Conservation (phyloP, 2,113 vertebrate species). For the Rhynchopsitta pachyrhyncha region DNA sequence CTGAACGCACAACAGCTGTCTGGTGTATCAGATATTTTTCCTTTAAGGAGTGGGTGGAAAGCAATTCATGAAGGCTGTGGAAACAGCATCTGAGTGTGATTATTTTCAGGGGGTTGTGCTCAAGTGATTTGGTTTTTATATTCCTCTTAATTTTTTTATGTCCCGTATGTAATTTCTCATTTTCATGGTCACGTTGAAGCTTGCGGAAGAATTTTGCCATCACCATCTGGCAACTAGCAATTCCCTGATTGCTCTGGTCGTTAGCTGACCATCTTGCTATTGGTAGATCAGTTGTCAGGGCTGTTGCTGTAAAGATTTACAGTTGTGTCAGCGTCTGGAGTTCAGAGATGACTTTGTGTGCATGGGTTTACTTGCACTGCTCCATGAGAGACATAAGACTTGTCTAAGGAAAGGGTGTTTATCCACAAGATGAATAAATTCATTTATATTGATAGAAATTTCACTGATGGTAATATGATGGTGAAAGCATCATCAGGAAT, state of each 20-base stretch:
- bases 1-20: constrained; percentile 53
- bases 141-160: constrained; percentile 39
- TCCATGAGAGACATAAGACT: not conserved
- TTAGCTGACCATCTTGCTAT: constrained; percentile 43
- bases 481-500: not conserved
- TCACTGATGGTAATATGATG: not conserved
- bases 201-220: not conserved
- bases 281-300: constrained; percentile 40
- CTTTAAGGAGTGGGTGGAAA: constrained; percentile 31
- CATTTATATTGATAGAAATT: not conserved
- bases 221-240: constrained; percentile 33
- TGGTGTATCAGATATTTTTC: constrained; percentile 29
- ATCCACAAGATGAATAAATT: not conserved
- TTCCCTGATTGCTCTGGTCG: constrained; percentile 20
- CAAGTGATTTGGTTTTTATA: constrained; percentile 40
- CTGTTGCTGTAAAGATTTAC: constrained; percentile 34
- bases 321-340: not conserved
- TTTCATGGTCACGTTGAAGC: constrained; percentile 25
- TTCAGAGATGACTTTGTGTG: not conserved
- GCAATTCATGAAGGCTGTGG: constrained; percentile 15
- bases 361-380: not conserved
- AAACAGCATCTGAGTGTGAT: not conserved
- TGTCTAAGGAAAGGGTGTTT: not conserved
- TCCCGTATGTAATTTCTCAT: constrained; percentile 10
- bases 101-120: constrained; percentile 25